Evolutionary conservation across 2,888 invertebrate genomes (phyloP).

Genomic region (Kuschelorhynchus macadamiae): DNA sequence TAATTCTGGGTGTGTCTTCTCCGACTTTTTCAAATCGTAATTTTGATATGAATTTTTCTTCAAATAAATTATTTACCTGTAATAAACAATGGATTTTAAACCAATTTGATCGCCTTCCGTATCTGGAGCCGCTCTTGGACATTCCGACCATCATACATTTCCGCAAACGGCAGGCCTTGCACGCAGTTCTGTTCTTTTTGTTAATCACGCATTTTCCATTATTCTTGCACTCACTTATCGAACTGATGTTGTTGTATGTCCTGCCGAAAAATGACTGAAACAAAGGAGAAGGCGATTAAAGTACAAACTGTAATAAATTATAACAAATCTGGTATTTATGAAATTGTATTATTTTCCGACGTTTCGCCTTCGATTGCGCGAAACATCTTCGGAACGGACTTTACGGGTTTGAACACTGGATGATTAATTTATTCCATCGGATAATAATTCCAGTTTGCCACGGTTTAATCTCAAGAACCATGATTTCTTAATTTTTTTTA

Average conservation of each 20-base stretch:
- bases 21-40: too few species aligned
- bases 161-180: constrained; percentile 91
- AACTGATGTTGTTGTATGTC: constrained; percentile 93
- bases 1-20: too few species aligned
- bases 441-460: too few species aligned
- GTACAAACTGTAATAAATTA: not conserved
- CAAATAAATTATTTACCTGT: constrained; percentile 67
- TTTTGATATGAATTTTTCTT: not conserved
- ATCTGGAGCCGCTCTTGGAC: constrained; percentile 94
- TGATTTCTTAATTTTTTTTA: too few species aligned
- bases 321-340: too few species aligned
- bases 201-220: constrained; percentile 94
- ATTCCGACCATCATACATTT: constrained; percentile 94
- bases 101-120: constrained; percentile 94
- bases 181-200: constrained; percentile 94
- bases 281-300: constrained; percentile 62
- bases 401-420: too few species aligned
- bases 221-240: constrained; percentile 94
- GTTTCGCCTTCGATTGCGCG: too few species aligned
- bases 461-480: too few species aligned
- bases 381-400: too few species aligned
- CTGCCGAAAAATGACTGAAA: constrained; percentile 96
- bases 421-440: too few species aligned
- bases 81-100: constrained; percentile 95
- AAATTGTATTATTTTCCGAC: too few species aligned